Conservation (phyloP, 2,797 vertebrate species). For the Neoniphon sammara region DNA sequence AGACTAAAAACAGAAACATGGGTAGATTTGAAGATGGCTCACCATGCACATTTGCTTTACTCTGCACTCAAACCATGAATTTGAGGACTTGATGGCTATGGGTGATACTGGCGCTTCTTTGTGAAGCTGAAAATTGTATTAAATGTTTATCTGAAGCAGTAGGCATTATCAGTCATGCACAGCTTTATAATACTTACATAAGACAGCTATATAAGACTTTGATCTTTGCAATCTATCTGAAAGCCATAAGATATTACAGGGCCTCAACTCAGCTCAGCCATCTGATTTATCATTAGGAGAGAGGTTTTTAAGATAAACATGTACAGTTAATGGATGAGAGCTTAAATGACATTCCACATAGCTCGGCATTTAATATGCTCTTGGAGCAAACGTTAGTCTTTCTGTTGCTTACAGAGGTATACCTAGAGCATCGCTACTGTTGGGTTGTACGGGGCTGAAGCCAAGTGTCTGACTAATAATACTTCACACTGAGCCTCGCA, state of each 20-base stretch:
- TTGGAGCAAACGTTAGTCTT: constrained; percentile 55
- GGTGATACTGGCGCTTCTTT: background rate
- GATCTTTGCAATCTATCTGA: too few relatives aligned
- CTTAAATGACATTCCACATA: constrained; percentile 34
- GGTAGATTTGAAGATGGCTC: too few relatives aligned
- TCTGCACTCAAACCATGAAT: background rate
- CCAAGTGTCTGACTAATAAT: constrained; percentile 74
- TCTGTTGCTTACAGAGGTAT: constrained; percentile 58
- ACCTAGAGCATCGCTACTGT: constrained; percentile 48
- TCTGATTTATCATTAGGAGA: background rate
- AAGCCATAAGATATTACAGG: constrained; percentile 34
- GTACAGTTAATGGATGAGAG: constrained; percentile 37
- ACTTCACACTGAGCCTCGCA: constrained; percentile 38
- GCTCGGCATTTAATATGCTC: constrained; percentile 63
- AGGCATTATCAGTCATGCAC: background rate
- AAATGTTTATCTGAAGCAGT: background rate
- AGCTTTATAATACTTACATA: too few relatives aligned
- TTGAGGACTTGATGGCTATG: background rate
- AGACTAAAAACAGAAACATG: too few relatives aligned
- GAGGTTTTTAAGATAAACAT: constrained; percentile 42
- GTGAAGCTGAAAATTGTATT: background rate
- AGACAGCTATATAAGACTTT: too few relatives aligned
- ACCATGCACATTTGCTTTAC: too few relatives aligned
- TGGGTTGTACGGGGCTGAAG: constrained; percentile 50
- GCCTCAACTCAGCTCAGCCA: constrained; percentile 26